Evolutionary conservation across 2,113 vertebrate genomes (phyloP).

Genomic region (Paracanthobrama guichenoti): DNA sequence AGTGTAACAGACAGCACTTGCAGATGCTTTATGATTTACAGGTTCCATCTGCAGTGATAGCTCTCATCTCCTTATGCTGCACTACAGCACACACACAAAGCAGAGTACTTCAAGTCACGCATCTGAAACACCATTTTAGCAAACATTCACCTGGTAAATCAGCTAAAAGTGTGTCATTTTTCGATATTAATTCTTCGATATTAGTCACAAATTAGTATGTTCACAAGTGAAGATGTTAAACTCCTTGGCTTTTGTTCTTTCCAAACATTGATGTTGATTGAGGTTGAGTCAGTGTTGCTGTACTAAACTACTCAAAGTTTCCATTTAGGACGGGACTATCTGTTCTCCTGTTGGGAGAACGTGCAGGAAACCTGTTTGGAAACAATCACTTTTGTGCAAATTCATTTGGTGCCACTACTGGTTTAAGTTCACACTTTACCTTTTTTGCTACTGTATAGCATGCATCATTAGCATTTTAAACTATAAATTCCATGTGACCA

Average conservation of each 20-base stretch:
- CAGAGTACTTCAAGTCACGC: not conserved
- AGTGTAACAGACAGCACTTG: slow-evolving; percentile 31
- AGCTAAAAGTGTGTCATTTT: not conserved
- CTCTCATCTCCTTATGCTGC: slow-evolving; percentile 26
- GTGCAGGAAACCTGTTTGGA: not conserved
- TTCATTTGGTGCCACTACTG: not conserved
- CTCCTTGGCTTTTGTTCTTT: not conserved
- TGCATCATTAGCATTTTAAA: not conserved
- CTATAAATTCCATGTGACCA: not conserved
- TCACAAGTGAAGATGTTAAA: not conserved
- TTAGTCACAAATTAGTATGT: not conserved
- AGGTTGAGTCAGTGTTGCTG: not conserved
- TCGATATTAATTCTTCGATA: not conserved
- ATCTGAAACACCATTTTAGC: not conserved
- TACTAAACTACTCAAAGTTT: not conserved
- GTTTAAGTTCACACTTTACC: not conserved
- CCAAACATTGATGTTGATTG: not conserved
- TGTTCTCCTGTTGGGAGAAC: not conserved
- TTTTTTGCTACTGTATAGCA: not conserved
- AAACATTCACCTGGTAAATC: not conserved
- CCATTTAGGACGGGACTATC: not conserved
- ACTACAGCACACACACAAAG: slow-evolving; percentile 23
- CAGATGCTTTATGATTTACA: slow-evolving; percentile 46
- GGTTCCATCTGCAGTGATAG: slow-evolving; percentile 46
- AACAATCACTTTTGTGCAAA: not conserved